Evolutionary conservation across 35 echinoderm and acorn worm genomes (phyloP).

Genomic region (Heliocidaris tuberculata): DNA sequence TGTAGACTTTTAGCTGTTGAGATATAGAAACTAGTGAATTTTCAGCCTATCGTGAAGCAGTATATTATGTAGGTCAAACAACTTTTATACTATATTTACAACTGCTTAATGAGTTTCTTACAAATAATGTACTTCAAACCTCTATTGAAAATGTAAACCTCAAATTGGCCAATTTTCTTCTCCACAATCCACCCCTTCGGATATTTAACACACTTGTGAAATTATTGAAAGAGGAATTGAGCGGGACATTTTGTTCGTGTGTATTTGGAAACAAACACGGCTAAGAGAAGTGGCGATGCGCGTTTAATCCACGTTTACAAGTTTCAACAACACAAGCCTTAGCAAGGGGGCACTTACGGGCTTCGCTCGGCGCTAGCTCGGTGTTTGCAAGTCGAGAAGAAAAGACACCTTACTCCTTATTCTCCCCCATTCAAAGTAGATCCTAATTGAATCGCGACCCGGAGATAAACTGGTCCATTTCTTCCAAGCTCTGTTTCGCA

Average conservation of each 20-base stretch:
- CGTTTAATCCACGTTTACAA: conserved; percentile 17
- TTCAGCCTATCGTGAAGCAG: neutral
- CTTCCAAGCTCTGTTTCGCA: neutral
- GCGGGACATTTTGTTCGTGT: neutral
- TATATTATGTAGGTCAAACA: neutral
- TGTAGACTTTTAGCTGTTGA: no score
- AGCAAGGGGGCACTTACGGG: neutral
- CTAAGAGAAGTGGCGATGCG: conserved; percentile 1
- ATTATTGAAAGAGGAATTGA: neutral
- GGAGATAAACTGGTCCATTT: neutral
- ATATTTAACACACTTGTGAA: conserved; percentile 12
- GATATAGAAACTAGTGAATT: neutral
- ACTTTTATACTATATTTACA: neutral
- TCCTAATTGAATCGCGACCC: neutral
- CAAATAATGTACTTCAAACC: neutral
- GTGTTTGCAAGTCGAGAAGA: neutral
- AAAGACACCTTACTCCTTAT: neutral
- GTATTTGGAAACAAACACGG: neutral
- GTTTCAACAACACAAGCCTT: neutral
- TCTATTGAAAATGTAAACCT: conserved; percentile 5
- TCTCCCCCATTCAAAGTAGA: neutral
- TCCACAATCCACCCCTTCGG: neutral
- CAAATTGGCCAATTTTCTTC: neutral
- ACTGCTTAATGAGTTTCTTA: neutral
- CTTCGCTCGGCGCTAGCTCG: neutral